These are phyloP conservation scores for Calidris pygmaea DNA, from an alignment of 2,113 vertebrate genomes.

Conservation along the genomic window DNA sequence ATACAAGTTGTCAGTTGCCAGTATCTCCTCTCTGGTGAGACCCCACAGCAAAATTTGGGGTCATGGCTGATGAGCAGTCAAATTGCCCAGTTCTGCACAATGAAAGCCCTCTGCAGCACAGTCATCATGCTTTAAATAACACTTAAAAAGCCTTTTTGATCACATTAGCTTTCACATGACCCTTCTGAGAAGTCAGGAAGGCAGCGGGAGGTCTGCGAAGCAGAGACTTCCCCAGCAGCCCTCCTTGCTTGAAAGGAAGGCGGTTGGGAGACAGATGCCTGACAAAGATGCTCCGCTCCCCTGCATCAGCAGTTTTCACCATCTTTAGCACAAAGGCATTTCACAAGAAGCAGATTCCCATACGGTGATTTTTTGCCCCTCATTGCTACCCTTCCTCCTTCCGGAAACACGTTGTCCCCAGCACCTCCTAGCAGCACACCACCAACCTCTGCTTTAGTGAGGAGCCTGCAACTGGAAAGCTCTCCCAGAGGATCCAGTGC, in stretches of 20 bases:
- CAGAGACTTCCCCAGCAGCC: neutral
- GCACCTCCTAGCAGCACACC: neutral
- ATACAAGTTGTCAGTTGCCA: neutral
- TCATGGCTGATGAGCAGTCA: neutral
- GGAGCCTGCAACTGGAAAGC: neutral
- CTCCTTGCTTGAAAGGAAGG: slow-evolving; percentile 14
- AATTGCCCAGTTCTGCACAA: neutral
- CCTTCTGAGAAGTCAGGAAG: slow-evolving; percentile 47
- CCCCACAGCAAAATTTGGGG: neutral
- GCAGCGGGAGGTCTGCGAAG: slow-evolving; percentile 5
- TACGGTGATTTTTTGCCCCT: neutral
- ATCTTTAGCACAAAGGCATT: neutral
- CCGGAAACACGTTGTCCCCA: neutral
- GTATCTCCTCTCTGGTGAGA: neutral
- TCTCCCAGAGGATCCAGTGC: fast-evolving
- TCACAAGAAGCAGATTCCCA: neutral
- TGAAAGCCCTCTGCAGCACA: neutral
- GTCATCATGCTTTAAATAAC: neutral
- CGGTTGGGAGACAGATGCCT: slow-evolving; percentile 23
- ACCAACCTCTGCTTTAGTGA: neutral
- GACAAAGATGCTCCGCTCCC: neutral
- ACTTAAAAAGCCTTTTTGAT: slow-evolving; percentile 28
- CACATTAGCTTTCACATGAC: slow-evolving; percentile 25
- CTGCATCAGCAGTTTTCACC: slow-evolving; percentile 38
- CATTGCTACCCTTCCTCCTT: neutral